Percentiles rank a stretch among this genome's conserved stretches.
Evolutionary conservation across 2,888 invertebrate genomes (phyloP).

Genomic region (Eueremaeus valkanovi): DNA sequence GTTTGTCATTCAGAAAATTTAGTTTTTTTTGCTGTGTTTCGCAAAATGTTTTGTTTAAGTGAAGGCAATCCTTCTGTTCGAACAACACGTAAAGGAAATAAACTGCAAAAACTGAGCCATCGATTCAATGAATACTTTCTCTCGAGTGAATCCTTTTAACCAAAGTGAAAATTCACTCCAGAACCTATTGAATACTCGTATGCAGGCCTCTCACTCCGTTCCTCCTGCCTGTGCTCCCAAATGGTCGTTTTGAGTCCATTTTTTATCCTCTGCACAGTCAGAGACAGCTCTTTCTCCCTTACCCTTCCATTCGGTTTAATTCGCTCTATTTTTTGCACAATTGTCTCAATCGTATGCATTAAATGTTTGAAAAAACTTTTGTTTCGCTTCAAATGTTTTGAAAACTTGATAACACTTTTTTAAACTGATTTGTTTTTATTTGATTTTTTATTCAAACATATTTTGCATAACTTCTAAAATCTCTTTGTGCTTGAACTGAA

Average conservation of each 20-base stretch:
- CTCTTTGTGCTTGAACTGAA: too few species aligned
- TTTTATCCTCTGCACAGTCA: constrained; percentile 21
- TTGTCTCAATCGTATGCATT: not conserved
- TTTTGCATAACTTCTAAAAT: too few species aligned
- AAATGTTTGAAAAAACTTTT: too few species aligned
- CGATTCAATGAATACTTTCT: constrained; percentile 25
- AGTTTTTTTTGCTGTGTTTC: not conserved
- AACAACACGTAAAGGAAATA: constrained; percentile 13
- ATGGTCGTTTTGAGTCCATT: constrained; percentile 23
- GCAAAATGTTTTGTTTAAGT: constrained; percentile 5
- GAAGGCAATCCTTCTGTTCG: not conserved
- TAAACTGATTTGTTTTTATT: too few species aligned
- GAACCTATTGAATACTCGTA: constrained; percentile 14
- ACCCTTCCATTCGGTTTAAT: constrained; percentile 22
- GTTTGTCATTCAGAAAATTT: constrained; percentile 11
- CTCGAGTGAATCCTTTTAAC: constrained; percentile 30
- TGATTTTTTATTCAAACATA: too few species aligned
- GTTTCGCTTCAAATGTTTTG: too few species aligned
- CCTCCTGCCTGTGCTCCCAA: not conserved
- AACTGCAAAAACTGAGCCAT: constrained; percentile 20
- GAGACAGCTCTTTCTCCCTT: not conserved
- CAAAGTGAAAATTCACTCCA: constrained; percentile 23
- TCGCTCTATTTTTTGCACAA: not conserved
- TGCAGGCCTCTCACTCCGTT: not conserved
- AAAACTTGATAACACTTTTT: too few species aligned